Conservation (phyloP, 37 sponge, comb jelly and placozoan genomes). For the Oopsacas minuta region DNA sequence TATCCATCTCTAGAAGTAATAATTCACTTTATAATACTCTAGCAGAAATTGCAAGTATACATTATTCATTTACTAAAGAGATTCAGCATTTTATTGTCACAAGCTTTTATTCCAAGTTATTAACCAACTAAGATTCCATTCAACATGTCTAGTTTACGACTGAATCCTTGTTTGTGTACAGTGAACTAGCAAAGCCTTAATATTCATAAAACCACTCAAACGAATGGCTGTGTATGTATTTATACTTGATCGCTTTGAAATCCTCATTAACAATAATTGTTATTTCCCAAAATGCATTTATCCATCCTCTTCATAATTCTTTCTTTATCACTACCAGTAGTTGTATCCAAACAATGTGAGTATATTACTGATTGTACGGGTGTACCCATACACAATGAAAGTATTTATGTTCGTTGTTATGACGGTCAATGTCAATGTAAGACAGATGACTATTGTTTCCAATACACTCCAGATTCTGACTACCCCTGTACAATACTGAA, state of each 20-base stretch:
- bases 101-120: neutral
- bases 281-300: neutral
- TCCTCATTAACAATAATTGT: neutral
- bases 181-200: neutral
- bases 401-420: neutral
- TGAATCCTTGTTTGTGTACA: neutral
- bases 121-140: neutral
- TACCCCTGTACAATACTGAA: neutral
- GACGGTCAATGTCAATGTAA: neutral
- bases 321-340: neutral
- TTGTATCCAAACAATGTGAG: neutral
- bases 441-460: slow-evolving; percentile 5
- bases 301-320: neutral
- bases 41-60: neutral
- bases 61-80: neutral
- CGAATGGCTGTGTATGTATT: neutral
- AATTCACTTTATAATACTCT: no score
- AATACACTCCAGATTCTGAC: neutral
- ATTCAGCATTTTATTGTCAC: neutral
- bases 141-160: neutral
- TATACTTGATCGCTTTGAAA: neutral
- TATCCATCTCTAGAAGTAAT: no score
- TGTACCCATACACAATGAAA: neutral
- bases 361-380: neutral
- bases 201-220: neutral